Percentiles rank a stretch among this genome's conserved stretches.
Evolutionary conservation across 2,797 vertebrate genomes (phyloP).

Genomic region (Pseudomugil gertrudae): DNA sequence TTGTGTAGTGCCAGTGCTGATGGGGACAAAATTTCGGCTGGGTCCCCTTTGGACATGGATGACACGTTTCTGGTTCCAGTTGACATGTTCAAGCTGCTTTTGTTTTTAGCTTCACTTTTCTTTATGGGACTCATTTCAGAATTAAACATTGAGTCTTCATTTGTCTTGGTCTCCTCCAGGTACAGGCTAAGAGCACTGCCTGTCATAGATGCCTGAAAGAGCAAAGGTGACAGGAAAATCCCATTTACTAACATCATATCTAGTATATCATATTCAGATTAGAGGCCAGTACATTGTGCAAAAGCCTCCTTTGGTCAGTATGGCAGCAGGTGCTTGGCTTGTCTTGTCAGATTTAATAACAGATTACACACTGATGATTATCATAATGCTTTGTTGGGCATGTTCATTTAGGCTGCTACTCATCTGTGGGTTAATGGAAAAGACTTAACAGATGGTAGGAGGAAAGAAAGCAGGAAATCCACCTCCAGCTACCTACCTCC

Average conservation of each 20-base stretch:
- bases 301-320: constrained; percentile 28
- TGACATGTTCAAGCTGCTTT: constrained; percentile 45
- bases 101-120: constrained; percentile 47
- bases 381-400: constrained; percentile 68
- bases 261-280: constrained; percentile 21
- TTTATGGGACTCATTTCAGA: constrained; percentile 65
- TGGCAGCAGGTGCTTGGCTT: constrained; percentile 59
- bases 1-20: constrained; percentile 89
- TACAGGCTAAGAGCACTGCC: constrained; percentile 88
- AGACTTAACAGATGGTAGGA: constrained; percentile 52
- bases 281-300: constrained; percentile 26
- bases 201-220: constrained; percentile 91
- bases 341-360: constrained; percentile 71
- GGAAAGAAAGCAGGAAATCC: constrained; percentile 10
- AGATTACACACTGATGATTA: constrained; percentile 73
- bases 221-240: too few relatives aligned
- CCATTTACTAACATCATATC: too few relatives aligned
- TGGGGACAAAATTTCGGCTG: constrained; percentile 77
- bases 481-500: constrained; percentile 84
- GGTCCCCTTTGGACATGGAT: constrained; percentile 41
- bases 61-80: constrained; percentile 33
- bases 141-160: constrained; percentile 68
- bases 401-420: constrained; percentile 52
- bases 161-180: constrained; percentile 83
- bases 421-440: constrained; percentile 78